Evolutionary conservation across 1,140 invertebrate species (phyloP), one percentile per base, ranked within the genome.

Genomic region (Eubasilissa regina): DNA sequence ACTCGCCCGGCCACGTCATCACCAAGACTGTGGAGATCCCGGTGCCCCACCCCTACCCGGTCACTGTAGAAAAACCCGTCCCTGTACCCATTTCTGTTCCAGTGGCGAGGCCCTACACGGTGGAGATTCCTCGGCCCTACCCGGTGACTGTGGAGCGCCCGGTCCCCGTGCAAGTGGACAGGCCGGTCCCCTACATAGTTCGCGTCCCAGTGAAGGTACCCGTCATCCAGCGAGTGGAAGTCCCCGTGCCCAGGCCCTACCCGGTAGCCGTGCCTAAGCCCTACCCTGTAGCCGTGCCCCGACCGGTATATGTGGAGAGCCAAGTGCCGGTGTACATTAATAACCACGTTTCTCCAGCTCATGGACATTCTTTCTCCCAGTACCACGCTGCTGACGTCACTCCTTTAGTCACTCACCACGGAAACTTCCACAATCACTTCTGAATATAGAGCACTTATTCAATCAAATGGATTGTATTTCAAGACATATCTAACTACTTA

Each of bases 301-400:
- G 87, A 84, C 75, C 87, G 82, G 84, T 88, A 55, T 83, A 86
- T 62, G 84, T 91, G 8, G 89, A 91, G 77, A 87, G 15, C 3
- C 66, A 48, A 6, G 86, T 89, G 43, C 89, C 89, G 11, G 85
- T 90, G 10, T 44, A 84, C 48, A 81, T 90, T 7, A 83, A 83
- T 76, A 79, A 68, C 13, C 58, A 62, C 58, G 53, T 17, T n/a
- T n/a, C 19, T 4, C 53, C 58, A 6, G 58, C 58, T 13, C 58
- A 62, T 35, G 58, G 58, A 62, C 19, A 25, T 13, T 62, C 58
- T 10, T 62, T 25, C 58, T 21, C 58, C 25, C 25, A 21, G 8
- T 25, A 62, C 58, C 58, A 13, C 12, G 8, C 19, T 4, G 17
- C 19, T 6, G 21, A 21, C 10, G 21, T 62, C 25, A 10, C 58